These are phyloP conservation scores for Baryphthengus martii DNA, from an alignment of 2,113 vertebrate genomes.

Conservation along the genomic window DNA sequence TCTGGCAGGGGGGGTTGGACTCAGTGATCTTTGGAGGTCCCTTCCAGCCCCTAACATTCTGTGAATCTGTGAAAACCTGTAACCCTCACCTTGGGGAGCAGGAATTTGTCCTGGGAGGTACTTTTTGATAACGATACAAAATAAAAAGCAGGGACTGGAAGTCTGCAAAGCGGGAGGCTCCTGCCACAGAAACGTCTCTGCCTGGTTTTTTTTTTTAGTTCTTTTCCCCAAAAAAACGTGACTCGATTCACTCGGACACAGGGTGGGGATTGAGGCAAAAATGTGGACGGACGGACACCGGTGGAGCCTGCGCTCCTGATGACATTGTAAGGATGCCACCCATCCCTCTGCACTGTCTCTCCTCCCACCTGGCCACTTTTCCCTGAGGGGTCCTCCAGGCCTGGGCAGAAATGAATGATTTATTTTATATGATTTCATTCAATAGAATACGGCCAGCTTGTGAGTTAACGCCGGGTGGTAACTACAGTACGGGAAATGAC, in stretches of 20 bases:
- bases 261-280: neutral
- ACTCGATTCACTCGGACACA: rapidly evolving
- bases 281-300: neutral
- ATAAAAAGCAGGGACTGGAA: neutral
- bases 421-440: neutral
- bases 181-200: rapidly evolving
- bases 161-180: neutral
- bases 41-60: too few relatives aligned
- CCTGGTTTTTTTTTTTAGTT: neutral
- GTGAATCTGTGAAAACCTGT: too few relatives aligned
- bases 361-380: neutral
- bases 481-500: neutral
- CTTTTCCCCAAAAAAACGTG: rapidly evolving
- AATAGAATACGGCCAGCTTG: neutral
- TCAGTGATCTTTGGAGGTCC: too few relatives aligned
- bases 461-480: neutral
- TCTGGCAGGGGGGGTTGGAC: too few relatives aligned
- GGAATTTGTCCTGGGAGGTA: neutral
- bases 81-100: rapidly evolving
- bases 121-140: neutral
- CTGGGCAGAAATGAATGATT: neutral
- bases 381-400: neutral
- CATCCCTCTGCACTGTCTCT: neutral
- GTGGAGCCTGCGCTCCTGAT: neutral
- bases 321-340: neutral